Conservation (phyloP, 2,888 invertebrate genomes). For the Nemotelus nigrinus region DNA sequence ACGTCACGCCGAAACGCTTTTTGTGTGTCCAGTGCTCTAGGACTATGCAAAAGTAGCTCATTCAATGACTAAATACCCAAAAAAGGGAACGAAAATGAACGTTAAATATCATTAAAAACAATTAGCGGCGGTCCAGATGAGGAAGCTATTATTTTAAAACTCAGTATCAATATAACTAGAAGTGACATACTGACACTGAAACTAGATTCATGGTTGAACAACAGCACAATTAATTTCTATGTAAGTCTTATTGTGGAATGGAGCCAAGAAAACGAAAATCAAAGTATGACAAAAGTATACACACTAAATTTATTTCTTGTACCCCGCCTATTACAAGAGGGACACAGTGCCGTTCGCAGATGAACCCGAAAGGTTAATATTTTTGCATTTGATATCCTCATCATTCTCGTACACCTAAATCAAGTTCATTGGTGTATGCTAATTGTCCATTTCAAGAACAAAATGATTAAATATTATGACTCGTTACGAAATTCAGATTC, state of each 20-base stretch:
- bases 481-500: neutral
- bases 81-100: too few relatives aligned
- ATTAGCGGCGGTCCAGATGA: neutral
- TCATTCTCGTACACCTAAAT: neutral
- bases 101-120: neutral
- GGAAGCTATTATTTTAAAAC: neutral
- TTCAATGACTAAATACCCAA: too few relatives aligned
- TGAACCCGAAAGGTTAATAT: neutral
- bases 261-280: neutral
- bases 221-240: neutral
- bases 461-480: constrained; percentile 12
- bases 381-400: constrained; percentile 2
- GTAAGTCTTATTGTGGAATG: neutral
- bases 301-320: neutral
- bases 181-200: neutral
- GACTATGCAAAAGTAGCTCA: too few relatives aligned
- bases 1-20: too few relatives aligned
- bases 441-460: neutral
- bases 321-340: neutral
- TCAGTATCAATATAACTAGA: constrained; percentile 2
- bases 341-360: neutral
- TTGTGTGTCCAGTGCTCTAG: too few relatives aligned
- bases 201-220: neutral
- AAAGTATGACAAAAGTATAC: neutral
- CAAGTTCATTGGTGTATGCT: neutral